Percentiles rank a stretch among this genome's conserved stretches.
Evolutionary conservation across 2,113 vertebrate genomes (phyloP).

Genomic region (Madoqua kirkii): DNA sequence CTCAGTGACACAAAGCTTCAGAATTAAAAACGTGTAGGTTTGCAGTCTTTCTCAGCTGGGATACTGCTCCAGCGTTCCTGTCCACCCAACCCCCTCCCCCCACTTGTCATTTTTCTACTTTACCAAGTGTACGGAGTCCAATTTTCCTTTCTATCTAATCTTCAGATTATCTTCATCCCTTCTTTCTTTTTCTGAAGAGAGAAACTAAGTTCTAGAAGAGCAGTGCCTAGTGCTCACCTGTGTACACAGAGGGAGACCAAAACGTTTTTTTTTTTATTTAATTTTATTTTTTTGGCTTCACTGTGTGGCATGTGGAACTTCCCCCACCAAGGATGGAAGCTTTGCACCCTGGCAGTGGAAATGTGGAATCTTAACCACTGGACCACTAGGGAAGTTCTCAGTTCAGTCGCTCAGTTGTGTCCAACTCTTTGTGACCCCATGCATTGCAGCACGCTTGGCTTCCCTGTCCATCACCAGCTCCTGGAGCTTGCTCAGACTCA

Average conservation of each 20-base stretch:
- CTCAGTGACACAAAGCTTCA: background rate
- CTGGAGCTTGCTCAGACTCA: background rate
- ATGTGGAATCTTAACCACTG: background rate
- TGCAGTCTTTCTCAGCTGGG: background rate
- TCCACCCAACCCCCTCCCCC: background rate
- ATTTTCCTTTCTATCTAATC: background rate
- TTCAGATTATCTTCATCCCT: background rate
- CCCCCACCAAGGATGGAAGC: background rate
- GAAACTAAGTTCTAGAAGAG: background rate
- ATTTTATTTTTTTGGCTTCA: background rate
- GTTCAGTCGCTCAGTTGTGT: background rate
- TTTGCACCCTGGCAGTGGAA: background rate
- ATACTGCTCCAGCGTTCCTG: background rate
- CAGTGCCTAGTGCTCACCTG: fast-evolving
- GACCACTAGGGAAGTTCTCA: background rate
- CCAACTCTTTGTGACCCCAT: background rate
- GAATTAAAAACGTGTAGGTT: background rate
- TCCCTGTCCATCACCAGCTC: background rate
- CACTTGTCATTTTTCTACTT: background rate
- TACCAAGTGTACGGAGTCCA: background rate
- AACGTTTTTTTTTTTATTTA: background rate
- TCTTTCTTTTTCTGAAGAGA: background rate
- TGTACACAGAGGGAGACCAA: background rate
- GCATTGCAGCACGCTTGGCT: fast-evolving
- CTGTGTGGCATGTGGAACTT: background rate